Conservation (phyloP, 2,888 invertebrate genomes). For the Xanthostigma xanthostigma region DNA sequence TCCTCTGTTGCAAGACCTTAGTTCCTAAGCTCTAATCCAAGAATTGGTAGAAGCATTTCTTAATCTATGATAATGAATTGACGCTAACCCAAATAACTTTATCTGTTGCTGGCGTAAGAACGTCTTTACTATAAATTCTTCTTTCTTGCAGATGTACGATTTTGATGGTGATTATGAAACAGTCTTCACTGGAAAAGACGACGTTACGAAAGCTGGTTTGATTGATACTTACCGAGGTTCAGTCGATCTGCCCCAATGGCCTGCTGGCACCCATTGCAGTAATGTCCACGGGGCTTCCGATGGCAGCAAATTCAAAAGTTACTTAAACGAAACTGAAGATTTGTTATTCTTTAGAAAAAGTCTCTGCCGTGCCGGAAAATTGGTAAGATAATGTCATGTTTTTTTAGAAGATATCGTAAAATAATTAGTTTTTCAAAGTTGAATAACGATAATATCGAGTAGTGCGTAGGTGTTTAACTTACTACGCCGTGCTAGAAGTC, state of each 20-base stretch:
- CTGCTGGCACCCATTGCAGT: conserved; percentile 52
- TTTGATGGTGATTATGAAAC: conserved; percentile 68
- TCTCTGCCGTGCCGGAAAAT: conserved; percentile 63
- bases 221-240: conserved; percentile 64
- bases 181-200: conserved; percentile 52
- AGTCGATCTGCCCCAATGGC: conserved; percentile 62
- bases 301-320: conserved; percentile 69
- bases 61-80: too few species aligned
- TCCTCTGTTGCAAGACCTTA: too few species aligned
- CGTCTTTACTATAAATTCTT: too few species aligned
- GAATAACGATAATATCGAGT: too few species aligned
- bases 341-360: conserved; percentile 70
- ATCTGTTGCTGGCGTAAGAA: too few species aligned
- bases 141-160: conserved; percentile 59
- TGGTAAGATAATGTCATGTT: conserved; percentile 38
- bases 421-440: too few species aligned
- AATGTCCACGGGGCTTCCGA: conserved; percentile 65
- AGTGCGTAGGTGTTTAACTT: too few species aligned
- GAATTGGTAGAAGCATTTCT: too few species aligned
- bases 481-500: too few species aligned
- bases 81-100: too few species aligned
- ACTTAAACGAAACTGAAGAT: conserved; percentile 49
- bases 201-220: conserved; percentile 48
- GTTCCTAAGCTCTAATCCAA: too few species aligned
- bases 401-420: too few species aligned